Percentiles rank a stretch among this genome's conserved stretches.
Evolutionary conservation across 2,888 invertebrate species (phyloP).

Genomic region (Ptychoptera albimana): DNA sequence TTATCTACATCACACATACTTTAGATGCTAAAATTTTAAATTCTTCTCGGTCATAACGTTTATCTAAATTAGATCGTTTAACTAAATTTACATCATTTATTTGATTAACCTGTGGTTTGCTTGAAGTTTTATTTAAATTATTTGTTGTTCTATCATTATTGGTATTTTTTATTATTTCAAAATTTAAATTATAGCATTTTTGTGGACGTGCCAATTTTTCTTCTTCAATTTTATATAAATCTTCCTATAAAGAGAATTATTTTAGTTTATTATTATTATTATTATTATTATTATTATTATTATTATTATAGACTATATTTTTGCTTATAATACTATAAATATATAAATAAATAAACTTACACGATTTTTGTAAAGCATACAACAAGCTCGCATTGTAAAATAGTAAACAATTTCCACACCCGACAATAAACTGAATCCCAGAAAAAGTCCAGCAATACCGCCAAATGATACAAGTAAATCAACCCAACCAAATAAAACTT

Average conservation of each 20-base stretch:
- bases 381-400: slow-evolving; percentile 46
- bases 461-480: slow-evolving; percentile 48
- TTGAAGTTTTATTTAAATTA: too few species aligned
- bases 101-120: too few species aligned
- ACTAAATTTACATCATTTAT: too few species aligned
- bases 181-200: not conserved
- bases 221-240: not conserved
- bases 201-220: not conserved
- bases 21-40: too few species aligned
- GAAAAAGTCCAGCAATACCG: slow-evolving; percentile 35
- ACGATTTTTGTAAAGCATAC: slow-evolving; percentile 29
- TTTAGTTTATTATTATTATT: too few species aligned
- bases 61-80: too few species aligned
- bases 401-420: slow-evolving; percentile 64
- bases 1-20: too few species aligned
- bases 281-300: too few species aligned
- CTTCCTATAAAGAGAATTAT: not conserved
- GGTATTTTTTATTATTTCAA: not conserved
- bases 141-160: too few species aligned
- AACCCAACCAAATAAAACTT: slow-evolving; percentile 72
- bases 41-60: too few species aligned
- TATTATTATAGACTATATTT: too few species aligned
- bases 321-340: too few species aligned
- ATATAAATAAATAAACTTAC: slow-evolving; percentile 14
- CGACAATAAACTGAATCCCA: slow-evolving; percentile 58